These are phyloP conservation scores for Anneissia japonica DNA, from an alignment of 35 echinoderm and acorn worm species.

Conservation along the genomic window DNA sequence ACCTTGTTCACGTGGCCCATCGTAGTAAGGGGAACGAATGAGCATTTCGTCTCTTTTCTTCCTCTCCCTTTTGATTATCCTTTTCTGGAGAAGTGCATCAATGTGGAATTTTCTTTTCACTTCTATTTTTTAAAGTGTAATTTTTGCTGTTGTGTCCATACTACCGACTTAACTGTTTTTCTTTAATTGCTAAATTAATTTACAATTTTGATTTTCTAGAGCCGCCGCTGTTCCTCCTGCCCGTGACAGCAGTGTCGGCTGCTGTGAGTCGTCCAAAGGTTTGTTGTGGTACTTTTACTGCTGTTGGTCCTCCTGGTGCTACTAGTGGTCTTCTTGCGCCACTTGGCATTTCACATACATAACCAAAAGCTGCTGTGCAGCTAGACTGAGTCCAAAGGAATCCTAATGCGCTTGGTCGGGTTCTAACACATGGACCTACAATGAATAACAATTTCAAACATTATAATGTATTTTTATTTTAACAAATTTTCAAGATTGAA, in stretches of 20 bases:
- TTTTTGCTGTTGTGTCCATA: background rate
- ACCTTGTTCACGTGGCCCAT: background rate
- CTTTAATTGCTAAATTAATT: background rate
- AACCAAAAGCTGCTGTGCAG: background rate
- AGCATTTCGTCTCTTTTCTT: background rate
- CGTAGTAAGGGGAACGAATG: background rate
- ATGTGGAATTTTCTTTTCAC: background rate
- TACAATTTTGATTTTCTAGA: background rate
- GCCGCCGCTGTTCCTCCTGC: background rate
- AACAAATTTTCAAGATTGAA: background rate
- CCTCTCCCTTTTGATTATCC: background rate
- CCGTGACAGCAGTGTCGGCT: background rate
- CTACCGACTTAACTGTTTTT: too few species aligned
- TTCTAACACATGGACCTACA: background rate
- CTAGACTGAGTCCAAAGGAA: background rate
- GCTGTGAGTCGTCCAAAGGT: background rate
- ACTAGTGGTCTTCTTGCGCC: background rate
- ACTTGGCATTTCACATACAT: background rate
- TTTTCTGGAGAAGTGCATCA: background rate
- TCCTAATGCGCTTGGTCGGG: background rate
- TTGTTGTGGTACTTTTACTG: background rate
- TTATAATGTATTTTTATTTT: too few species aligned
- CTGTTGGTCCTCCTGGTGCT: background rate
- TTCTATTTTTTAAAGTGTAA: background rate
- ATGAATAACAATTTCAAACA: too few species aligned